These are phyloP conservation scores for Colletes collaris DNA, from an alignment of 2,888 invertebrate species.

Conservation along the genomic window DNA sequence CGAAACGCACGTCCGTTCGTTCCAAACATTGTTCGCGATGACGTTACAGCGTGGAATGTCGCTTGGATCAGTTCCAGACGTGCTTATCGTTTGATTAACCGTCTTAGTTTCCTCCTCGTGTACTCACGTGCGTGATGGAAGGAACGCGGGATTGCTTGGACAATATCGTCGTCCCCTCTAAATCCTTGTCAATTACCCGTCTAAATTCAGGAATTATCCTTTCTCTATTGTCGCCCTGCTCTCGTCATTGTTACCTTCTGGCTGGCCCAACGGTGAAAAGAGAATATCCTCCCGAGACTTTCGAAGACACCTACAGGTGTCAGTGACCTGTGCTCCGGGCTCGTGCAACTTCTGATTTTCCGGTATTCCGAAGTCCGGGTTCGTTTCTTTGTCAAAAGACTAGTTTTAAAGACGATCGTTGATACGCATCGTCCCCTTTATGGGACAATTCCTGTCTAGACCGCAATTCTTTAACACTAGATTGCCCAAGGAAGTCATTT, in stretches of 20 bases:
- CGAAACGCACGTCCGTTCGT: slow-evolving; percentile 36
- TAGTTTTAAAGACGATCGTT: no score
- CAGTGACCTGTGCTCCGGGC: slow-evolving; percentile 4
- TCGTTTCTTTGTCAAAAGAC: no score
- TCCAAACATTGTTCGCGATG: slow-evolving; percentile 27
- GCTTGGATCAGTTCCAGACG: slow-evolving; percentile 66
- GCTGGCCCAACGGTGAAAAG: not conserved
- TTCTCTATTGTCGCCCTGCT: slow-evolving; percentile 40
- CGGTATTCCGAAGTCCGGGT: no score
- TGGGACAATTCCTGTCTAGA: no score
- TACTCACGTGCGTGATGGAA: slow-evolving; percentile 49
- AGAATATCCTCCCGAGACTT: not conserved
- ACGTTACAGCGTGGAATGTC: slow-evolving; percentile 48
- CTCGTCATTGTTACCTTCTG: slow-evolving; percentile 22
- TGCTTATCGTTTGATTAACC: slow-evolving; percentile 69
- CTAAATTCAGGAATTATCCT: slow-evolving; percentile 57
- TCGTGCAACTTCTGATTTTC: not conserved
- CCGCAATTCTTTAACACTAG: no score
- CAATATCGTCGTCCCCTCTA: slow-evolving; percentile 32
- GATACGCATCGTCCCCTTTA: no score
- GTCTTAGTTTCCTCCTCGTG: slow-evolving; percentile 56
- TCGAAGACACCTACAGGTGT: slow-evolving; percentile 9
- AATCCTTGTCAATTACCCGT: slow-evolving; percentile 54
- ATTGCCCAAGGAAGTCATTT: no score
- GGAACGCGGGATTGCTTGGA: slow-evolving; percentile 46